These are phyloP conservation scores for Cyrtonyx montezumae DNA, from an alignment of 2,113 vertebrate genomes.

Conservation along the genomic window DNA sequence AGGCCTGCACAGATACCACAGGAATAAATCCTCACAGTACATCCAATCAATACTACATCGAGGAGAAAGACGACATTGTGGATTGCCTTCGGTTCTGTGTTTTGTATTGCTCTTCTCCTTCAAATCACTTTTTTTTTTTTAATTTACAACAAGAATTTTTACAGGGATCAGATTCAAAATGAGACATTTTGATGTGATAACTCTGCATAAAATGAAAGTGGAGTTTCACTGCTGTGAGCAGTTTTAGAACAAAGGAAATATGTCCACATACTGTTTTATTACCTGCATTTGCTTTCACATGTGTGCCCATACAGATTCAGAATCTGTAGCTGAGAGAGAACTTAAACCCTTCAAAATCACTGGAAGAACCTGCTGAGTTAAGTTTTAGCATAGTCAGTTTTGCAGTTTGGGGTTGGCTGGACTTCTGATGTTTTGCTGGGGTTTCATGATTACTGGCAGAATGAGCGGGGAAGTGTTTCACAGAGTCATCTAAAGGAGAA, in stretches of 20 bases:
- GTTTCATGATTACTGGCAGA: slow-evolving; percentile 30
- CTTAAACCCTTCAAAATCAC: not conserved
- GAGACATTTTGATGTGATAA: not conserved
- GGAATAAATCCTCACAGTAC: not conserved
- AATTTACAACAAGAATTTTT: not conserved
- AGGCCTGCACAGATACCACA: not conserved
- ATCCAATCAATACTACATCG: not conserved
- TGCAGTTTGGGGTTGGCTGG: not conserved
- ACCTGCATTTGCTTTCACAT: not conserved
- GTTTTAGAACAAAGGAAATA: not conserved
- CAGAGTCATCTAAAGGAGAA: not conserved
- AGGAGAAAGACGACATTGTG: accelerated
- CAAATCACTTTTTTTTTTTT: not conserved
- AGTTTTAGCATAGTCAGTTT: not conserved
- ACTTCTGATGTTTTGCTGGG: not conserved
- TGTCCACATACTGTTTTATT: not conserved
- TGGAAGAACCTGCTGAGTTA: not conserved
- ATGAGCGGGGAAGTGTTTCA: not conserved
- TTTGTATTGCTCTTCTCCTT: not conserved
- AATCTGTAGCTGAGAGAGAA: not conserved
- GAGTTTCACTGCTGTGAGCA: not conserved
- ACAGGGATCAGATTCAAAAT: not conserved
- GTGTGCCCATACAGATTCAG: accelerated
- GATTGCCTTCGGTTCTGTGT: accelerated
- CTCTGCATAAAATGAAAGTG: not conserved